Conservation (phyloP, 1,140 invertebrate species). For the Phymorhynchus buccinoides region DNA sequence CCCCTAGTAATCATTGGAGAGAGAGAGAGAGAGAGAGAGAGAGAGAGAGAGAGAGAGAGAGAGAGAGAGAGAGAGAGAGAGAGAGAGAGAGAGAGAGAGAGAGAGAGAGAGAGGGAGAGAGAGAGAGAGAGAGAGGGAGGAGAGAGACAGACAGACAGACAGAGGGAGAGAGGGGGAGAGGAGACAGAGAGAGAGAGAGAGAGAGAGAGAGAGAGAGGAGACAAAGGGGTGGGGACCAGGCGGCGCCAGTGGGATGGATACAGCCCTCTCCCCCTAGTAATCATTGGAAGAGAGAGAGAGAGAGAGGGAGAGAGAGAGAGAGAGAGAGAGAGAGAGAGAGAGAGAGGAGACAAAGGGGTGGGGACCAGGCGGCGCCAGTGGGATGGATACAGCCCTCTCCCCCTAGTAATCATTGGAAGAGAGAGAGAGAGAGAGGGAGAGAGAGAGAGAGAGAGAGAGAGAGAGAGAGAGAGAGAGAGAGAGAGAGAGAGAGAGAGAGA, state of each 20-base stretch:
- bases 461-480: background rate
- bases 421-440: background rate
- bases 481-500: slow-evolving; percentile 14
- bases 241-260: too few relatives aligned
- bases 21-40: background rate
- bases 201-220: too few relatives aligned
- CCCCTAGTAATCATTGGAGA: background rate
- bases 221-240: too few relatives aligned
- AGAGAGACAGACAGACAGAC: background rate
- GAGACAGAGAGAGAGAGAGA: background rate
- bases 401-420: background rate
- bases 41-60: background rate
- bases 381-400: too few relatives aligned
- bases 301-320: background rate
- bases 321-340: background rate
- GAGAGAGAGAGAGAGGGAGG: too few relatives aligned
- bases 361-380: too few relatives aligned
- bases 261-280: too few relatives aligned
- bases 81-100: background rate
- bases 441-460: background rate
- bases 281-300: background rate
- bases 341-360: too few relatives aligned
- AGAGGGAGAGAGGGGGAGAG: too few relatives aligned
- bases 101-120: too few relatives aligned
- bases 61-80: background rate